Percentiles rank a stretch among this genome's conserved stretches.
Conservation (phyloP, 2,113 vertebrate genomes). For the Condylura cristata region DNA sequence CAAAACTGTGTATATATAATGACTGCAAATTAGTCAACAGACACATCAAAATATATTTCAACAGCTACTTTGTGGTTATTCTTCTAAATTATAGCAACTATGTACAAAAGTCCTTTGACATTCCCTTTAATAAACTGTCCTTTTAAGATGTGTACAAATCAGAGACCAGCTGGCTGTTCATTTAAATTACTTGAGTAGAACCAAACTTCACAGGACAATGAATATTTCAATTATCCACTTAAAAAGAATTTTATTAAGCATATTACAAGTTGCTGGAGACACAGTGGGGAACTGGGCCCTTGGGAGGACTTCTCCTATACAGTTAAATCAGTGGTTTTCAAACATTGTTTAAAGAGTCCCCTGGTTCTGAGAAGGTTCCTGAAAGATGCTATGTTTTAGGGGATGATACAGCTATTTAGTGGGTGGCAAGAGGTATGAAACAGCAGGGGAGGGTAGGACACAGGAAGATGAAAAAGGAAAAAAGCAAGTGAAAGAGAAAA, state of each 20-base stretch:
- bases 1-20: background rate
- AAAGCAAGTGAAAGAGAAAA: background rate
- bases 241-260: background rate
- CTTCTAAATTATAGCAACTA: constrained; percentile 12
- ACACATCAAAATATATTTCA: background rate
- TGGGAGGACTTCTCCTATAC: background rate
- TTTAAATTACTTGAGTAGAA: background rate
- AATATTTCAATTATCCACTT: background rate
- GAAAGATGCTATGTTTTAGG: background rate
- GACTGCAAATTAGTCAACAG: background rate
- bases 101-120: constrained; percentile 16
- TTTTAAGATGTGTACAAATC: background rate
- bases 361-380: background rate
- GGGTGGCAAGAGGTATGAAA: background rate
- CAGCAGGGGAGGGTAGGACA: background rate
- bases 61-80: background rate
- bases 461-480: background rate
- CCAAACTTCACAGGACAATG: background rate
- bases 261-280: background rate
- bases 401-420: background rate
- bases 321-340: background rate
- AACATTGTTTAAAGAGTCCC: background rate
- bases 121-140: constrained; percentile 11
- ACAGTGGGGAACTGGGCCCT: background rate
- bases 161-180: background rate